Evolutionary conservation across 2,797 vertebrate genomes (phyloP), one percentile per base, ranked within the genome.

Genomic region (Platyrinchus mystaceus): DNA sequence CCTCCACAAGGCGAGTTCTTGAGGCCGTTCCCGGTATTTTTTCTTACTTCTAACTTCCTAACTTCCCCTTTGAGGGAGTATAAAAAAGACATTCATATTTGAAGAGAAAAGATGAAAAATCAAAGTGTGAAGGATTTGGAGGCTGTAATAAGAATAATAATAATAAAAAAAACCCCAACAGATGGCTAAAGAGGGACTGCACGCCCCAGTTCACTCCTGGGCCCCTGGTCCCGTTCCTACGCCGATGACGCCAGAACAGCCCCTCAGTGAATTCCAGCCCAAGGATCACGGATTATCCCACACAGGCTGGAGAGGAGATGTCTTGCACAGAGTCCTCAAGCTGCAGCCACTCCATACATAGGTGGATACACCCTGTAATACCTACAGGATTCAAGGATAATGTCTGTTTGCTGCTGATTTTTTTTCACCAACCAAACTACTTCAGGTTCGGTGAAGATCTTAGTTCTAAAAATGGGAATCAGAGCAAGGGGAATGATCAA

Each of bases 141-240:
- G 46, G 34, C 74, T 59, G 84, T 7, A 67, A 14, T 24, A 60
- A 20, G 3, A 87, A 89, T n/a, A n/a, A n/a, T n/a, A n/a, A n/a
- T n/a, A n/a, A n/a, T n/a, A 28, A 44, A 21, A 46, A 23, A 24
- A 47, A 14, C 17, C 46, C 3, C 68, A 93, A 3, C 95, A 97
- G 96, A 97, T 96, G 96, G 95, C 74, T 89, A 22, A 26, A 12
- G 67, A 93, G 83, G 5, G 77, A 70, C 15, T 74, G 86, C 87
- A 96, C 1, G 77, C 91, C 94, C 88, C 95, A 96, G 87, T 94
- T 96, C 93, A 49, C 67, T 91, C 1, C 87, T 63, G 84, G 91
- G 94, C 73, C 90, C 93, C 80, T 14, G 82, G 44, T 85, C 30
- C 86, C 16, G 5, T 28, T 62, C 49, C 5, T 24, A 7, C 9